These are phyloP conservation scores for Pseudotriccus pelzelni DNA, from an alignment of 2,797 vertebrate species.

Conservation along the genomic window DNA sequence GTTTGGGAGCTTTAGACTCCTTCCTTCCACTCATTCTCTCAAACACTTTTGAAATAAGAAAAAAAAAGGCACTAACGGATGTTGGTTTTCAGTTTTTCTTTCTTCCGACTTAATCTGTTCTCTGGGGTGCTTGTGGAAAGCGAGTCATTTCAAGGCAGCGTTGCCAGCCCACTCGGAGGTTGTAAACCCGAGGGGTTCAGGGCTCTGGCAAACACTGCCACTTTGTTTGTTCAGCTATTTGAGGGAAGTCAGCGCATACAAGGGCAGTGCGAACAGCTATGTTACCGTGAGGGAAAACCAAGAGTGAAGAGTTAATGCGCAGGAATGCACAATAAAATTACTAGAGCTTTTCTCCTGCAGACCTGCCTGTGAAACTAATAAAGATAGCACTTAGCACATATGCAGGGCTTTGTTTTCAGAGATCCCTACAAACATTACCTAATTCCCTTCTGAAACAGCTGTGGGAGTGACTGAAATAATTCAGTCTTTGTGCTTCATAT, in stretches of 20 bases:
- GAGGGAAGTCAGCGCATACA: neutral
- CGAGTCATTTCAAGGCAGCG: neutral
- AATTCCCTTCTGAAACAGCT: neutral
- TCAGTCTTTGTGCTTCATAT: neutral
- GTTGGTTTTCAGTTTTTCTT: slow-evolving; percentile 26
- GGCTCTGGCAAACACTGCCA: neutral
- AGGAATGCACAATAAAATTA: neutral
- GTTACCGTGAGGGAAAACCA: rapidly evolving
- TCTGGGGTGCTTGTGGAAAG: slow-evolving; percentile 10
- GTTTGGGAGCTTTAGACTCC: slow-evolving; percentile 21
- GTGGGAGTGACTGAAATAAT: neutral
- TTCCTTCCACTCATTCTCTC: slow-evolving; percentile 42
- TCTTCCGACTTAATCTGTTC: neutral
- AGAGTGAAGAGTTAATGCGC: neutral
- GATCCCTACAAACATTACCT: neutral
- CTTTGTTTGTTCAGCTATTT: neutral
- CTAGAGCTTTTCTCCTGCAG: neutral
- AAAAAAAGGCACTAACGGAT: neutral
- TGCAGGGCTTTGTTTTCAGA: neutral
- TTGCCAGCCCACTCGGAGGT: neutral
- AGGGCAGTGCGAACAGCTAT: neutral
- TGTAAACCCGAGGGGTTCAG: neutral
- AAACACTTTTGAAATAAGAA: slow-evolving; percentile 60
- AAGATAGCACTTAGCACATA: neutral
- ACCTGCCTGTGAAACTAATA: neutral